A percentile compares a stretch with the other conserved stretches of the same genome.
Conservation (phyloP, 2,113 vertebrate genomes). For the Equus przewalskii region DNA sequence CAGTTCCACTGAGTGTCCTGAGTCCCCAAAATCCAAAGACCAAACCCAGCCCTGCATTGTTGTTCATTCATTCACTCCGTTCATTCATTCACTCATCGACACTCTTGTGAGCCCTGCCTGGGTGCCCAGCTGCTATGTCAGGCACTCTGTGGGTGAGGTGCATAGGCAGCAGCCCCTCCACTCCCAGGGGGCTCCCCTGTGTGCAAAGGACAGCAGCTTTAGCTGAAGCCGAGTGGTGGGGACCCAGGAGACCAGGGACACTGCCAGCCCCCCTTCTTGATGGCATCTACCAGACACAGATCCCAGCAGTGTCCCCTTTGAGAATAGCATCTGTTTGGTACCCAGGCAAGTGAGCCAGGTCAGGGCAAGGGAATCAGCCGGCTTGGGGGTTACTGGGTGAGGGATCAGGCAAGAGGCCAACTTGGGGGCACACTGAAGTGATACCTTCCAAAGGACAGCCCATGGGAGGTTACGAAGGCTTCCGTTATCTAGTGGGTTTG, state of each 20-base stretch:
- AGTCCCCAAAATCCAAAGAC: neutral
- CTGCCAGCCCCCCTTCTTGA: neutral
- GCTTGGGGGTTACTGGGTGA: neutral
- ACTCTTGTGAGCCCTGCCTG: too few relatives aligned
- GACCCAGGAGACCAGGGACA: conserved; percentile 74
- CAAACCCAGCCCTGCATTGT: neutral
- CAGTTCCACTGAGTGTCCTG: neutral
- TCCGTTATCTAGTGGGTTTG: neutral
- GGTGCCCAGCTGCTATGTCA: neutral
- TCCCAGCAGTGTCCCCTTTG: conserved; percentile 67
- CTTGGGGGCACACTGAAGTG: neutral
- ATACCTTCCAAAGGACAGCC: neutral
- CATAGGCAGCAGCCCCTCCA: neutral
- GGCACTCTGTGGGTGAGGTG: too few relatives aligned
- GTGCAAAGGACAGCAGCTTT: conserved; percentile 78
- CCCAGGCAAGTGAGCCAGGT: neutral
- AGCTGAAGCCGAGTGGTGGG: conserved; percentile 72
- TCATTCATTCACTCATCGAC: neutral
- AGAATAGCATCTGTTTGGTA: conserved; percentile 33
- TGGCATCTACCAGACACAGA: conserved; percentile 52
- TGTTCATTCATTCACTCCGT: neutral
- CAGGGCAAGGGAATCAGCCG: neutral
- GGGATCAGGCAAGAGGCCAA: neutral
- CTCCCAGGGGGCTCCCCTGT: neutral
- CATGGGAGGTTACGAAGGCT: neutral